Conservation (phyloP, 2,113 vertebrate genomes). For the Melierax canorus region DNA sequence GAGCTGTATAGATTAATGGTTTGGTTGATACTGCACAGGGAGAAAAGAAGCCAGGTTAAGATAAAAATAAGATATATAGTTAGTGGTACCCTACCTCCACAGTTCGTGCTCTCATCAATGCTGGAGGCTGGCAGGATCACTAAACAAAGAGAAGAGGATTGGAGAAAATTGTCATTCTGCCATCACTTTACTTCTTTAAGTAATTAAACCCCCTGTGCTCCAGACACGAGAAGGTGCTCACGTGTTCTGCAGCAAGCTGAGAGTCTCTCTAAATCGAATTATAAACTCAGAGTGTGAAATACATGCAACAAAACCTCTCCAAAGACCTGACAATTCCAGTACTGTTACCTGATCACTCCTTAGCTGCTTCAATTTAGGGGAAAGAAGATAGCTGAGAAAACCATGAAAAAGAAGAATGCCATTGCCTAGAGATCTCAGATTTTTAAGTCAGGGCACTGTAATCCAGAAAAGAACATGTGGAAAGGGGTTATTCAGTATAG, state of each 20-base stretch:
- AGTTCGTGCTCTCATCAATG: conserved; percentile 86
- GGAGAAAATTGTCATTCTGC: conserved; percentile 35
- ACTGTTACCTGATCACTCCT: background rate
- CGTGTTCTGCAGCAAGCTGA: background rate
- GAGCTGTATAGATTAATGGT: conserved; percentile 59
- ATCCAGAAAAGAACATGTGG: background rate
- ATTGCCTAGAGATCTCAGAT: background rate
- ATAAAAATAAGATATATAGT: conserved; percentile 57
- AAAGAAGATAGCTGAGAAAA: background rate
- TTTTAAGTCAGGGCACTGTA: background rate
- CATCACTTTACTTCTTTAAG: background rate
- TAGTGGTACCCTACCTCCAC: conserved; percentile 84
- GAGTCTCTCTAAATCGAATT: background rate
- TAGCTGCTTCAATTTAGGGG: background rate
- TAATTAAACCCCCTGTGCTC: conserved; percentile 27
- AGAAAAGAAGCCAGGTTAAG: conserved; percentile 46
- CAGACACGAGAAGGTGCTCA: background rate
- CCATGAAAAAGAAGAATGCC: background rate
- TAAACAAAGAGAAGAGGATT: conserved; percentile 65
- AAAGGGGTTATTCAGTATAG: background rate
- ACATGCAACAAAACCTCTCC: background rate
- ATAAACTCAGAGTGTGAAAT: background rate
- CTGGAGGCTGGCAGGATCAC: conserved; percentile 95
- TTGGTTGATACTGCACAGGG: conserved; percentile 50
- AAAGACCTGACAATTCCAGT: background rate